Evolutionary conservation across 2,113 vertebrate species (phyloP), one percentile per base, ranked within the genome.

Genomic region (Cercocebus atys): DNA sequence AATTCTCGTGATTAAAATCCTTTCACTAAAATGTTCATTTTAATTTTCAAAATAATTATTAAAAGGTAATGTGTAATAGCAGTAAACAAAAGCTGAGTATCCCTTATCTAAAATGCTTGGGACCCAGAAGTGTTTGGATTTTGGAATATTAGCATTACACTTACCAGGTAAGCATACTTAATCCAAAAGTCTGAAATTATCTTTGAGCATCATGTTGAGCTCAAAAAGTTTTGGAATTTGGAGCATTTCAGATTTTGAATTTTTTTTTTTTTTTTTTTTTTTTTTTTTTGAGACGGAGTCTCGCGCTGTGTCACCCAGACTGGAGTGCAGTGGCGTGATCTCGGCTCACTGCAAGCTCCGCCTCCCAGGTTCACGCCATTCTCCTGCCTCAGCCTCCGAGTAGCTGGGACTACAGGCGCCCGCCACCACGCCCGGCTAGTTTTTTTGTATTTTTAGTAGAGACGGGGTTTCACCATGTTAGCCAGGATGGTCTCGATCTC

Each of bases 31-130:
- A 79, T n/a, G 13, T 45, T 3, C 12, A 82, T 70, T 52, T 68
- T 91, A 70, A 82, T 32, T 81, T 80, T 68, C 61, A 80, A 90
- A 78, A 89, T 78, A 78, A 85, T 85, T 84, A 64, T 61, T 92
- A 68, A 45, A 23, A 59, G 73, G 40, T 30, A n/a, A 57, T 11
- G 17, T 70, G 8, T 22, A 57, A 72, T 43, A 35, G 50, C 45
- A 90, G 30, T 59, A 78, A 35, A 47, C 35, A 16, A 18, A 30
- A 27, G 6, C 16, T 76, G 43, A 47, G 25, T 76, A 76, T 47
- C 14, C 40, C 14, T 76, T 76, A 76, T 45, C 73, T 27, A 43
- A 30, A 76, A 45, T 47, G 43, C 25, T 30, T 76, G 27, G 75
- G 75, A 76, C 43, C 25, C 25, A 47, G 43, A 30, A 76, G 75